Evolutionary conservation across 2,113 vertebrate species (phyloP).

Genomic region (Melierax canorus): DNA sequence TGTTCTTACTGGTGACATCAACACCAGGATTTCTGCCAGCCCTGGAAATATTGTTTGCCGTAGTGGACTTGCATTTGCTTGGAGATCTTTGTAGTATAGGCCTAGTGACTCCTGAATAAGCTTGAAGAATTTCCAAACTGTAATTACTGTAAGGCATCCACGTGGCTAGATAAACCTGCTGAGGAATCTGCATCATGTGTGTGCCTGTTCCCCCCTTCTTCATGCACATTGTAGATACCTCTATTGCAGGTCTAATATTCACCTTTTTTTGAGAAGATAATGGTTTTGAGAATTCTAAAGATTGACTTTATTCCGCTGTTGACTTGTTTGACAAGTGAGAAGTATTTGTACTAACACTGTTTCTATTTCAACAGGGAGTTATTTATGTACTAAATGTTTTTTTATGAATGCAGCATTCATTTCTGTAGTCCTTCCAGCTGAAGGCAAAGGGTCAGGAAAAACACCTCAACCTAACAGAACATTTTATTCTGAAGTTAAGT

Average conservation of each 20-base stretch:
- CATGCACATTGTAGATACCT: not conserved
- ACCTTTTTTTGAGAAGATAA: not conserved
- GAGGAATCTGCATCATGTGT: not conserved
- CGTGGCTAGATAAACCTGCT: not conserved
- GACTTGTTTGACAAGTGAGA: not conserved
- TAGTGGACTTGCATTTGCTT: not conserved
- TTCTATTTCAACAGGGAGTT: not conserved
- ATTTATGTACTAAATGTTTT: not conserved
- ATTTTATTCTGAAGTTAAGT: not conserved
- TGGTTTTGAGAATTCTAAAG: not conserved
- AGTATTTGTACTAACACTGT: not conserved
- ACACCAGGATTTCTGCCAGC: not conserved
- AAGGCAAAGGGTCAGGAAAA: not conserved
- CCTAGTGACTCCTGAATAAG: not conserved
- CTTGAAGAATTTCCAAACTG: not conserved
- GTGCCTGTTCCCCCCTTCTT: not conserved
- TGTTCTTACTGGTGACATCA: not conserved
- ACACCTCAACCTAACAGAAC: not conserved
- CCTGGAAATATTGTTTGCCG: not conserved
- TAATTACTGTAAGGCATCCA: not conserved
- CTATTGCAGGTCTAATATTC: not conserved
- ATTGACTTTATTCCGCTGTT: not conserved
- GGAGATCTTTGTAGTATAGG: not conserved
- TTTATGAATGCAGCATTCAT: conserved; percentile 3
- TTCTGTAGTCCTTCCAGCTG: not conserved